A percentile compares a stretch with the other conserved stretches of the same genome.
Conservation (phyloP, 2,797 vertebrate genomes). For the Propithecus deckenii region DNA sequence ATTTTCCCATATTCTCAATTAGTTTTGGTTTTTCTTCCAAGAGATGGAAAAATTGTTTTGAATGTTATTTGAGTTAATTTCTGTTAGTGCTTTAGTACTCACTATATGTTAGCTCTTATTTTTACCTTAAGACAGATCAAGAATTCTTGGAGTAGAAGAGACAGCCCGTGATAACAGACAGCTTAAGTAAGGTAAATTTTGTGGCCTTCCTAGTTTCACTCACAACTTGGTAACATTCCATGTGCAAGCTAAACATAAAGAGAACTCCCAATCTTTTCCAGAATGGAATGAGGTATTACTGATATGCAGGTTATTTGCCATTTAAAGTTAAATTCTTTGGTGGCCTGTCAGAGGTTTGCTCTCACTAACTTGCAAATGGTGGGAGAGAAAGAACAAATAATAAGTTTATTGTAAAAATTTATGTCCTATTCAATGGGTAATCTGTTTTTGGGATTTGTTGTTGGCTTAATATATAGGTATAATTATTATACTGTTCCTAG, state of each 20-base stretch:
- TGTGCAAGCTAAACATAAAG: conserved; percentile 47
- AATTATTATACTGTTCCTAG: conserved; percentile 46
- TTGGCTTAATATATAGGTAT: conserved; percentile 64
- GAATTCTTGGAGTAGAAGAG: background rate
- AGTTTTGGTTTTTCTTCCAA: conserved; percentile 35
- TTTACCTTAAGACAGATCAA: background rate
- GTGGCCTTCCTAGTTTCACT: background rate
- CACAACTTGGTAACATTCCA: background rate
- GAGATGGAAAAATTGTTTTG: background rate
- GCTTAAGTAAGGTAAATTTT: background rate
- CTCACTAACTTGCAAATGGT: conserved; percentile 27
- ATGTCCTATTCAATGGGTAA: background rate
- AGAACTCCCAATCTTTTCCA: conserved; percentile 22
- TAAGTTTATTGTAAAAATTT: conserved; percentile 40
- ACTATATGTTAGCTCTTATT: background rate
- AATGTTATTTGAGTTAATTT: conserved; percentile 40
- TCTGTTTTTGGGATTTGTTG: conserved; percentile 48
- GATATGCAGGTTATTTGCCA: background rate
- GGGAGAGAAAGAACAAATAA: background rate
- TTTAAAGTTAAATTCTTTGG: conserved; percentile 57
- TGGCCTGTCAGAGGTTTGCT: background rate
- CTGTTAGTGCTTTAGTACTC: background rate
- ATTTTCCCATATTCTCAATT: background rate
- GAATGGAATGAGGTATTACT: background rate
- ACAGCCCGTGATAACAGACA: background rate